Evolutionary conservation across 2,888 invertebrate genomes (phyloP), one percentile per base, ranked within the genome.

Genomic region (Phengaris arion): DNA sequence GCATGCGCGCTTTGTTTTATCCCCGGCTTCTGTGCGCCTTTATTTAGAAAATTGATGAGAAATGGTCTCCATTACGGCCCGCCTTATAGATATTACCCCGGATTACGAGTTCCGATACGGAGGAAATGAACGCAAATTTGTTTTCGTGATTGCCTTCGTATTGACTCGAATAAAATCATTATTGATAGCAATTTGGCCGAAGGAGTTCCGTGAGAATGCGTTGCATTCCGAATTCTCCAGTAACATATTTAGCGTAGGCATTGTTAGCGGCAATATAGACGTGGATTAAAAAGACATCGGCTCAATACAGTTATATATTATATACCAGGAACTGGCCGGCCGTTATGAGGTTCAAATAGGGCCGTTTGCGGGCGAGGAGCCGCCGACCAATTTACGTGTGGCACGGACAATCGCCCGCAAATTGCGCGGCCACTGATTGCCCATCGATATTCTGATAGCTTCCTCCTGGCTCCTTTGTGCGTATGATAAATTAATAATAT

Each of bases 31-130:
- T 92, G 93, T 92, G 91, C 88, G 88, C 93, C 93, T 93, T 93
- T 93, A 93, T 93, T 93, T 91, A 93, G 93, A 93, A 93, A 93
- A 93, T 93, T 93, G 93, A 93, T 93, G 93, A 92, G 93, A 93
- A 93, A 93, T 92, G 92, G 91, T 92, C 89, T 91, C 93, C 93
- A 93, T 93, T 93, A 93, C 91, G 87, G 86, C 87, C 91, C 88
- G 91, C 89, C 91, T 89, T 89, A 89, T 89, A 88, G 88, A 88
- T 89, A 87, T 89, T 90, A 90, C 85, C 84, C 86, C 86, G 83
- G 83, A 85, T 83, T 85, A 78, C 80, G 79, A 86, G 87, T 87
- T 87, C 84, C 86, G 83, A 87, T 84, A 83, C 87, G 89, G 85
- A 89, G 92, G 92, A 92, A 92, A 92, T 93, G 90, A 91, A 90